phyloP scores from a whole-genome alignment of 2,797 vertebrate genomes.

The Limnodromus scolopaceus region DNA sequence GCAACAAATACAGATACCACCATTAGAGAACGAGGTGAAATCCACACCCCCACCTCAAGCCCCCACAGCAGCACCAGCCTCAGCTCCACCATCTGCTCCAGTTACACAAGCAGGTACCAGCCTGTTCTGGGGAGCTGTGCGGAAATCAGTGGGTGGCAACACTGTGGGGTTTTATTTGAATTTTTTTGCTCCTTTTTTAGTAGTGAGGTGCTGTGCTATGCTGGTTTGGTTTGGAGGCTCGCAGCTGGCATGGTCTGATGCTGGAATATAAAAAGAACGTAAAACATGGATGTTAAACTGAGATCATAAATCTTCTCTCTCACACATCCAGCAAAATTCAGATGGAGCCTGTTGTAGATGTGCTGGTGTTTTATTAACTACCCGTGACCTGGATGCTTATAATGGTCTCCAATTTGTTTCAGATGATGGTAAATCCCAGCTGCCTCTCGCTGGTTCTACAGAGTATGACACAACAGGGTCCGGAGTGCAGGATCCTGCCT shows the following conservation, averaged over 20 bases:
- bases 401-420: neutral
- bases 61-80: slow-evolving; percentile 63
- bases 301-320: neutral
- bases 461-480: slow-evolving; percentile 87
- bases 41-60: slow-evolving; percentile 68
- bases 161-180: rapidly evolving
- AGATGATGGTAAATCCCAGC: slow-evolving; percentile 89
- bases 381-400: neutral
- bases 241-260: neutral
- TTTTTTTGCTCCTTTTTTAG: neutral
- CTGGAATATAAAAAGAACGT: neutral
- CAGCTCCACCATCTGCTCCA: slow-evolving; percentile 57
- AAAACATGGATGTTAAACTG: neutral
- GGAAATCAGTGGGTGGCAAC: neutral
- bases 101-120: slow-evolving; percentile 74
- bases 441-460: slow-evolving; percentile 81
- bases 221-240: neutral
- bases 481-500: slow-evolving; percentile 81
- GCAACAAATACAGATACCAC: slow-evolving; percentile 80
- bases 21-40: slow-evolving; percentile 77
- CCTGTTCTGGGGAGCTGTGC: neutral
- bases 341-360: neutral
- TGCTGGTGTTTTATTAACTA: neutral
- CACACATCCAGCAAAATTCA: neutral
- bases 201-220: rapidly evolving